Evolutionary conservation across 2,888 invertebrate species (phyloP).

Genomic region (Eristalinus aeneus): DNA sequence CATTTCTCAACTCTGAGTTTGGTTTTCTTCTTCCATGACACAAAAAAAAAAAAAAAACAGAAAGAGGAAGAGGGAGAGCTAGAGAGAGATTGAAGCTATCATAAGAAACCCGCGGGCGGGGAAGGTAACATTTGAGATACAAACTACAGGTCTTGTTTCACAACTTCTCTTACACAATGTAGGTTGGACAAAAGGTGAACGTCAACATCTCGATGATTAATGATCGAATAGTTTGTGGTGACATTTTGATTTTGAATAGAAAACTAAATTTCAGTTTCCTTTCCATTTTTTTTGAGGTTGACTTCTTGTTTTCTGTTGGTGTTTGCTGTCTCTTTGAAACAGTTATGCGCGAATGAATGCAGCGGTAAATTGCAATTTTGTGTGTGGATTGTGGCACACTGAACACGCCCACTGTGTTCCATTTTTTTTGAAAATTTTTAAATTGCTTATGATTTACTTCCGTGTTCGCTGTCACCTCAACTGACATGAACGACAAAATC

Average conservation of each 20-base stretch:
- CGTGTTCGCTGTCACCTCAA: not conserved
- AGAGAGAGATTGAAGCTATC: not conserved
- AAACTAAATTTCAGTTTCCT: not conserved
- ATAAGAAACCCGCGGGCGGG: not conserved
- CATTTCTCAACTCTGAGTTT: not conserved
- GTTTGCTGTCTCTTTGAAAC: not conserved
- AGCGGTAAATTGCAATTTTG: not conserved
- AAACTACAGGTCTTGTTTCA: constrained; percentile 44
- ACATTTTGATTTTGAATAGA: constrained; percentile 18
- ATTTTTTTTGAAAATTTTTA: not conserved
- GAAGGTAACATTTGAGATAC: not conserved
- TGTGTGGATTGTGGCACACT: not conserved
- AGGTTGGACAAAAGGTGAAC: constrained; percentile 49
- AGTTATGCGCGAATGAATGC: not conserved
- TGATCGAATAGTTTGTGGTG: constrained; percentile 14
- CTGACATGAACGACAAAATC: not conserved
- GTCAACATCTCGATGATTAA: constrained; percentile 43
- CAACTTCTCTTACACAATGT: constrained; percentile 34
- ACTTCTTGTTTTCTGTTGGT: not conserved
- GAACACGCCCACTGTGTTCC: not conserved
- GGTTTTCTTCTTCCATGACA: not conserved
- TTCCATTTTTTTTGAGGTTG: not conserved
- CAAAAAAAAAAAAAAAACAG: not conserved
- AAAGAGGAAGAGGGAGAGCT: not conserved
- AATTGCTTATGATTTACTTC: not conserved